Evolutionary conservation across 2,113 vertebrate genomes (phyloP), one percentile per base, ranked within the genome.

Genomic region (Emberiza fucata): DNA sequence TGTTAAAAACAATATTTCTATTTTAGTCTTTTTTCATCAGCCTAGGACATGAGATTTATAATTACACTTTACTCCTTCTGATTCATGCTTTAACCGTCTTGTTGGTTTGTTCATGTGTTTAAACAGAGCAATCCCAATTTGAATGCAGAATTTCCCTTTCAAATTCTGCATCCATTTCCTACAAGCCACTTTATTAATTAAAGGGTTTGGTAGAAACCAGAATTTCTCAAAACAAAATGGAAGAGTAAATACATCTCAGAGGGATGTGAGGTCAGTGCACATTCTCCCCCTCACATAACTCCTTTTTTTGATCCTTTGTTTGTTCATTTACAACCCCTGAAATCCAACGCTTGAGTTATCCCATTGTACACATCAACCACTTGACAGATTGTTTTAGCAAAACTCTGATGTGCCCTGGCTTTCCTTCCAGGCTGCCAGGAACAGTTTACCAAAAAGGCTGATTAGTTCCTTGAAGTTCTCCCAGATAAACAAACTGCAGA

Each of bases 361-460:
- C 78, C 33, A 69, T 83, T 91, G 72, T 72, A 45, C 73, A 17
- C 39, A 86, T 51, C 75, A 73, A 14, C 23, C 77, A 37, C 78
- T 79, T 40, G 83, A 88, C 59, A 88, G 88, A 53, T 70, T 95
- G 88, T 88, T 95, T 95, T 66, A 85, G 21, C 42, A 79, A 92
- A 91, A 59, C 69, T 78, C 45, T 77, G 31, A 8, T 7, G 21
- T 66, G 59, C n/a, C 56, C 24, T 51, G 60, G 19, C 61, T 85
- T 80, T 70, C 61, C 59, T 86, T 82, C 57, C 70, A 89, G 61
- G 35, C 71, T 94, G 91, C 65, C 92, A 94, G 64, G 47, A 90
- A 53, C 50, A 54, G 12, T 81, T 88, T 48, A 63, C 81, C 73
- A 86, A 86, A 86, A 76, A 81, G 33, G 31, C 31, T 84, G 88